Conservation (phyloP, 64 coral and sea anemone genomes). For the Stylophora pistillata region DNA sequence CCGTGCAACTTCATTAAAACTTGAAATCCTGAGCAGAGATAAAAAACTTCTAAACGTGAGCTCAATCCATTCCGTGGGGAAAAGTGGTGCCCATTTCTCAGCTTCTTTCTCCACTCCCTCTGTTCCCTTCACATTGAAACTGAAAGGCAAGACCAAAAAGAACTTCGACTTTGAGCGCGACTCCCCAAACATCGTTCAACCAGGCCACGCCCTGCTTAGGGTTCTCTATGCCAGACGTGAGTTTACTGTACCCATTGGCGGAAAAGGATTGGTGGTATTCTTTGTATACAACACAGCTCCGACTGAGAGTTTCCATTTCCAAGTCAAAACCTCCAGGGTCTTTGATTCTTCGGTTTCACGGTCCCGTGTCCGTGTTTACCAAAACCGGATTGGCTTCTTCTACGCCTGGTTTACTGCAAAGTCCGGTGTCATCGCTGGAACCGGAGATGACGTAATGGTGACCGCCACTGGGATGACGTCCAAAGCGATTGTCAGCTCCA, state of each 20-base stretch:
- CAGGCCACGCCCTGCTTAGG: slow-evolving; percentile 10
- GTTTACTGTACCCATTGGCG: slow-evolving; percentile 15
- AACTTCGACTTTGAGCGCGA: slow-evolving; percentile 38
- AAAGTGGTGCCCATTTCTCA: slow-evolving; percentile 34
- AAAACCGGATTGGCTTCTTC: background rate
- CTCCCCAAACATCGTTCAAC: background rate
- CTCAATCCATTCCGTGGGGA: background rate
- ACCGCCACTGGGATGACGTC: slow-evolving; percentile 14
- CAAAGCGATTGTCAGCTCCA: background rate
- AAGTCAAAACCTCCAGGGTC: background rate
- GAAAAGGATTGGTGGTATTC: background rate
- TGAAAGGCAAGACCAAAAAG: slow-evolving; percentile 41
- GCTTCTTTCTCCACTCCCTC: slow-evolving; percentile 33
- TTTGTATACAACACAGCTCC: slow-evolving; percentile 14
- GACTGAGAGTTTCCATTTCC: slow-evolving; percentile 14
- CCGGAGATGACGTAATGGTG: background rate
- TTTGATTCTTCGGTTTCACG: background rate
- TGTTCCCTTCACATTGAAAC: slow-evolving; percentile 20
- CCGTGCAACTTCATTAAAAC: background rate
- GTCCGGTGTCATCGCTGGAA: background rate
- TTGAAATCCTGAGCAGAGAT: slow-evolving; percentile 17
- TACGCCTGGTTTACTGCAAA: background rate
- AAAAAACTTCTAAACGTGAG: background rate
- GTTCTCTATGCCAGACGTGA: background rate
- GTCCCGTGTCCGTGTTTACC: background rate